Conservation (phyloP, 1,140 invertebrate species). For the Rhizoglyphus robini region DNA sequence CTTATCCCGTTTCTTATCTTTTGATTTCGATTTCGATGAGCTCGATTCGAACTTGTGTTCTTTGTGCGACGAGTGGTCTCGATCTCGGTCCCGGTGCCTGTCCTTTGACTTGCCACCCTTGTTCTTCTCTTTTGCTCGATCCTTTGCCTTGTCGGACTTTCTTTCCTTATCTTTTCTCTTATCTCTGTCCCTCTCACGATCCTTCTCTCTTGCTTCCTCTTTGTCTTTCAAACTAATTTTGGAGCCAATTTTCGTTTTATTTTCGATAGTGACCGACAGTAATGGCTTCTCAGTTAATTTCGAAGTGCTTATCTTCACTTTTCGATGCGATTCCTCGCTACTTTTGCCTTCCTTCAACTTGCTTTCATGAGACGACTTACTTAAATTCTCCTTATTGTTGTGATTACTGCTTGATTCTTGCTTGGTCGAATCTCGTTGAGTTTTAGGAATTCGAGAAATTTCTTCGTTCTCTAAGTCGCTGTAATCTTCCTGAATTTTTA, state of each 20-base stretch:
- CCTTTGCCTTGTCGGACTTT: not conserved
- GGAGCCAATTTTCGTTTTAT: not conserved
- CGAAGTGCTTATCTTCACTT: not conserved
- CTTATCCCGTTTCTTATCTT: not conserved
- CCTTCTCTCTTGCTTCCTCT: not conserved
- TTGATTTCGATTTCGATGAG: not conserved
- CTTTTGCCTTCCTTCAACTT: not conserved
- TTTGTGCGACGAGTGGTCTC: not conserved
- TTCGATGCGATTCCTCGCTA: not conserved
- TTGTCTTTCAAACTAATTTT: not conserved
- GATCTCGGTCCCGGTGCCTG: not conserved
- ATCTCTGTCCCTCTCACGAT: not conserved
- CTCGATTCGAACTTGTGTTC: not conserved
- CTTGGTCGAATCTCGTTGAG: not conserved
- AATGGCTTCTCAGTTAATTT: not conserved
- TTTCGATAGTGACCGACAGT: not conserved
- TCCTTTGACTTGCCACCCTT: not conserved
- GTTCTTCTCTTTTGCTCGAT: not conserved
- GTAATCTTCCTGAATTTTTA: slow-evolving; percentile 6
- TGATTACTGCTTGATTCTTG: not conserved
- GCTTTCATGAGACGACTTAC: no score
- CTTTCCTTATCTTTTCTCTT: slow-evolving; percentile 6
- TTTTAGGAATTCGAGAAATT: no score
- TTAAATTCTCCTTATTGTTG: not conserved
- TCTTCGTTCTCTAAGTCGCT: not conserved